Conservation (phyloP, 2,888 invertebrate genomes). For the Cosmorhoe ocellata region DNA sequence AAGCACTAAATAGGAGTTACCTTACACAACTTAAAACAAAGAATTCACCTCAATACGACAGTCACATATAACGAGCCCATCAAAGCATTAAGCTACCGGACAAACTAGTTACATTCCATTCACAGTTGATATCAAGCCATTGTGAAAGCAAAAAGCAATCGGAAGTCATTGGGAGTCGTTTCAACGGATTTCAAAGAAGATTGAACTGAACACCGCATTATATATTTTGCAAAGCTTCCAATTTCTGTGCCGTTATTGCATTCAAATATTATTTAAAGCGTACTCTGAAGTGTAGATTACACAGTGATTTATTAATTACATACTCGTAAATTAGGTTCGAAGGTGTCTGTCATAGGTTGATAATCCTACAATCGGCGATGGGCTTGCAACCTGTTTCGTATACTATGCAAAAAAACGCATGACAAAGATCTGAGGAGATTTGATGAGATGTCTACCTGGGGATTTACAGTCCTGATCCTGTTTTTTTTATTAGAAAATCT, state of each 20-base stretch:
- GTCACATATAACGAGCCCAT: constrained; percentile 29
- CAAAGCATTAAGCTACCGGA: constrained; percentile 31
- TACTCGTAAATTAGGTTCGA: too few relatives aligned
- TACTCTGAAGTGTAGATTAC: too few relatives aligned
- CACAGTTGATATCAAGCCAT: constrained; percentile 39
- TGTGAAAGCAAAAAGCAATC: constrained; percentile 62
- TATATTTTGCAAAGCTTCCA: constrained; percentile 30
- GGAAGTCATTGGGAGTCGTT: constrained; percentile 59
- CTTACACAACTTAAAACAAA: background rate
- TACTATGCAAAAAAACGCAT: too few relatives aligned
- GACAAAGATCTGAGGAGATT: too few relatives aligned
- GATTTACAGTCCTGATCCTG: too few relatives aligned
- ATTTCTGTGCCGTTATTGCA: constrained; percentile 12
- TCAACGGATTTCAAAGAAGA: constrained; percentile 46
- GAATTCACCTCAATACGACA: constrained; percentile 13
- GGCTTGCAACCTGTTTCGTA: too few relatives aligned
- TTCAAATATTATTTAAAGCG: constrained; percentile 2
- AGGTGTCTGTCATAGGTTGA: too few relatives aligned
- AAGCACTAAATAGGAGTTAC: too few relatives aligned
- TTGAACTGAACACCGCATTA: constrained; percentile 34
- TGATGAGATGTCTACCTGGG: too few relatives aligned
- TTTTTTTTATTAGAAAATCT: too few relatives aligned
- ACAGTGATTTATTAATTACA: too few relatives aligned
- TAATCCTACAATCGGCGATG: too few relatives aligned
- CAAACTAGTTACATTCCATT: constrained; percentile 32